Evolutionary conservation across 2,797 vertebrate genomes (phyloP).

Genomic region (Enoplosus armatus): DNA sequence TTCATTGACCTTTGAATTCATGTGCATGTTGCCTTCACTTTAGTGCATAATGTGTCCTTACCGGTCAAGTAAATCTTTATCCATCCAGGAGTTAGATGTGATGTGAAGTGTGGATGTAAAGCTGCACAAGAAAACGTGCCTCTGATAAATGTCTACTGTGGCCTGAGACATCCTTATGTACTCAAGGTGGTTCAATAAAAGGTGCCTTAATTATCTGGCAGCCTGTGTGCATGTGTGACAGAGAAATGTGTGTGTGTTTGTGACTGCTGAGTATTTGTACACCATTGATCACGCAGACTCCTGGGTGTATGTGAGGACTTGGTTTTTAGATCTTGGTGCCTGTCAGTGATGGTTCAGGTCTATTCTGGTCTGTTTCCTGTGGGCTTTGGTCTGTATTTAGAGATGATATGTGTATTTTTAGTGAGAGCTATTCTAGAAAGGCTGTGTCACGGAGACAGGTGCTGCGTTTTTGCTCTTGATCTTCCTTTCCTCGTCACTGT

Average conservation of each 20-base stretch:
- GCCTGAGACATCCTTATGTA: conserved; percentile 74
- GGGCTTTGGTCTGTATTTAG: conserved; percentile 68
- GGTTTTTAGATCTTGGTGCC: background rate
- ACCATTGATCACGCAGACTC: background rate
- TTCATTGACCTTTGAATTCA: background rate
- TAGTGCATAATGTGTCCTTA: background rate
- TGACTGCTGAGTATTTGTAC: conserved; percentile 1
- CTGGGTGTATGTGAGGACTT: background rate
- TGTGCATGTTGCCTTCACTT: background rate
- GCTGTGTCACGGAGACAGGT: conserved; percentile 22
- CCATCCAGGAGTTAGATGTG: background rate
- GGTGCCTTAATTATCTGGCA: background rate
- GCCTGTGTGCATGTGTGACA: background rate
- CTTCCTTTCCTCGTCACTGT: background rate
- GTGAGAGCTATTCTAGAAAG: conserved; percentile 22
- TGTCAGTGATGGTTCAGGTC: conserved; percentile 23
- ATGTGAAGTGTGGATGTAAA: background rate
- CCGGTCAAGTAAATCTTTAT: background rate
- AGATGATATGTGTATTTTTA: conserved; percentile 69
- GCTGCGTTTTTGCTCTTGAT: conserved; percentile 11
- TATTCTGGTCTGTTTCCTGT: conserved; percentile 50
- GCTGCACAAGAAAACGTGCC: background rate
- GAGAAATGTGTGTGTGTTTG: background rate
- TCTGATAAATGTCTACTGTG: background rate
- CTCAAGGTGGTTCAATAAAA: conserved; percentile 63